Percentiles rank a stretch among this genome's conserved stretches.
These are phyloP conservation scores for Ommatoiulus sabulosus DNA, from an alignment of 2,888 invertebrate genomes.

Conservation along the genomic window DNA sequence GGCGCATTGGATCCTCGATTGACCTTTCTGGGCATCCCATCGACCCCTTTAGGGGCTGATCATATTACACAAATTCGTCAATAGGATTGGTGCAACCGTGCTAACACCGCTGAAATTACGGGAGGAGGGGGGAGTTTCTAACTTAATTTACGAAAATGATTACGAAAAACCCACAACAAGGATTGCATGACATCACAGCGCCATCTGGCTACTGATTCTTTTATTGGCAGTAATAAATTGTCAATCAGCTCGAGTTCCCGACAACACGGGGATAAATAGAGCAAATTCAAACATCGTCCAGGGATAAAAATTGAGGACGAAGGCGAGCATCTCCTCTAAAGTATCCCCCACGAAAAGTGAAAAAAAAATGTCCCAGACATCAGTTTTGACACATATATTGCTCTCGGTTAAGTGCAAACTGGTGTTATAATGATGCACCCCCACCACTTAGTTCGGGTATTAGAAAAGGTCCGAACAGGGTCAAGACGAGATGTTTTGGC, in stretches of 20 bases:
- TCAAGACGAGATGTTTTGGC: neutral
- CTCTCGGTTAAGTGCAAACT: constrained; percentile 14
- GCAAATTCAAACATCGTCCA: neutral
- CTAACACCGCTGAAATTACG: too few relatives aligned
- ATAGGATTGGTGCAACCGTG: too few relatives aligned
- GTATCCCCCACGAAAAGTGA: neutral
- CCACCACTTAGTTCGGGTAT: neutral
- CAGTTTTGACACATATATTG: neutral
- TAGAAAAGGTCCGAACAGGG: neutral
- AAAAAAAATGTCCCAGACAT: neutral
- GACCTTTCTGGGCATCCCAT: neutral
- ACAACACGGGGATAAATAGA: neutral
- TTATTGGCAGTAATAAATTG: too few relatives aligned
- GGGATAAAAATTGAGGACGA: neutral
- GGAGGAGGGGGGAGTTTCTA: too few relatives aligned
- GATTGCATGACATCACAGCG: too few relatives aligned
- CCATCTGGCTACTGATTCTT: too few relatives aligned
- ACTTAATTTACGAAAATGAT: too few relatives aligned
- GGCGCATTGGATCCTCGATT: neutral
- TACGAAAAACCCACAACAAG: too few relatives aligned
- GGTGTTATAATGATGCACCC: constrained; percentile 5
- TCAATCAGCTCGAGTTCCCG: too few relatives aligned
- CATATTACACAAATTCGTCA: neutral
- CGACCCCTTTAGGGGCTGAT: neutral
- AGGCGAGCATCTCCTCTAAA: neutral